phyloP scores from a whole-genome alignment of 2,888 invertebrate genomes.

The Teleiodes luculella region DNA sequence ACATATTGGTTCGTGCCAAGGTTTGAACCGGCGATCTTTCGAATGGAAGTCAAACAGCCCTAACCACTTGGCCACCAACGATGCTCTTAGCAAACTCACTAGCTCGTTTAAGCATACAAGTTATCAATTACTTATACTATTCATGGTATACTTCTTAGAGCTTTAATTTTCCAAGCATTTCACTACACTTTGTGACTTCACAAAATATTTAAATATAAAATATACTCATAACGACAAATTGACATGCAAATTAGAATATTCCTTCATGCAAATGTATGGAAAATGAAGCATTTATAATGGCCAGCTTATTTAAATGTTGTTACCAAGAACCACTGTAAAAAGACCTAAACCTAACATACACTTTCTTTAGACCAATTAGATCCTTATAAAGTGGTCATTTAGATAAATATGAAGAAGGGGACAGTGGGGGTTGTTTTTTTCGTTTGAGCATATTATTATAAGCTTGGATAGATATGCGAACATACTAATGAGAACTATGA shows the following conservation, averaged over 20 bases:
- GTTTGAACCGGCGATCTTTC: too few species aligned
- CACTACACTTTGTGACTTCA: not conserved
- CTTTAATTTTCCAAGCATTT: too few species aligned
- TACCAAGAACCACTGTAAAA: conserved; percentile 2
- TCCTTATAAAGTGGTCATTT: not conserved
- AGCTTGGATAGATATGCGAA: not conserved
- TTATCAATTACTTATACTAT: too few species aligned
- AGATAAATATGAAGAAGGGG: not conserved
- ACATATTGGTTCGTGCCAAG: too few species aligned
- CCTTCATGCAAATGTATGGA: conserved; percentile 21
- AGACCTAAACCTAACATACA: not conserved
- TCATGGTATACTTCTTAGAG: too few species aligned
- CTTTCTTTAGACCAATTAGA: not conserved
- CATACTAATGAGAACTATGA: conserved; percentile 2
- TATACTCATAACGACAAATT: conserved; percentile 10
- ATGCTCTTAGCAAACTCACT: too few species aligned
- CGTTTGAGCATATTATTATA: not conserved
- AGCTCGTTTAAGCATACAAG: too few species aligned
- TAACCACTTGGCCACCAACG: too few species aligned
- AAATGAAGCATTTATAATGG: conserved; percentile 14
- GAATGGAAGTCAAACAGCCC: too few species aligned
- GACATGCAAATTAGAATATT: conserved; percentile 16
- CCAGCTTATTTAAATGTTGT: conserved; percentile 13
- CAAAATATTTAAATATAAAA: not conserved
- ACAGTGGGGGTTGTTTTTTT: not conserved